Conservation (phyloP, 2,888 invertebrate genomes). For the Lacanobia wlatinum region DNA sequence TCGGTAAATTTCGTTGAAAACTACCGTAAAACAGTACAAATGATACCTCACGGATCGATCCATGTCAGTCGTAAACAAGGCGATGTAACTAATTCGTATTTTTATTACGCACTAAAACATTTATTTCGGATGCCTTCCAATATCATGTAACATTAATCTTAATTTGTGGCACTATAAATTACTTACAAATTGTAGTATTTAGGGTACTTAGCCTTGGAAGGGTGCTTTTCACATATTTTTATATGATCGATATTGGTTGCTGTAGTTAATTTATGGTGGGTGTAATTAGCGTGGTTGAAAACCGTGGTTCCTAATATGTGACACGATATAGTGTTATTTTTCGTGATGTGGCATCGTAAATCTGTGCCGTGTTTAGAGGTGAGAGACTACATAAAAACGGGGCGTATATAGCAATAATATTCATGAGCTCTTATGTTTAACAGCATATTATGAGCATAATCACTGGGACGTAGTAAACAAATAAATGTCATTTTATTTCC, state of each 20-base stretch:
- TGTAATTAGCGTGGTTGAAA: conserved; percentile 47
- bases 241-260: conserved; percentile 42
- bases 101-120: conserved; percentile 56
- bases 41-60: conserved; percentile 33
- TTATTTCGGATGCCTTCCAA: conserved; percentile 59
- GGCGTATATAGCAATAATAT: conserved; percentile 8
- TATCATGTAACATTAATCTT: conserved; percentile 62
- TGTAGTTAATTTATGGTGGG: conserved; percentile 36
- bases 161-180: conserved; percentile 63
- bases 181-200: conserved; percentile 61
- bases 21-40: conserved; percentile 20
- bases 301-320: conserved; percentile 27
- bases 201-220: conserved; percentile 48
- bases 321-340: conserved; percentile 32
- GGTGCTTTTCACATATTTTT: conserved; percentile 36
- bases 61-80: conserved; percentile 47
- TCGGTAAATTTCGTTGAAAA: neutral
- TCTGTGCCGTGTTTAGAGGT: conserved; percentile 34
- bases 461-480: neutral
- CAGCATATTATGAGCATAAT: conserved; percentile 25
- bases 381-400: conserved; percentile 22
- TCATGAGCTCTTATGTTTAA: conserved; percentile 37
- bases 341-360: conserved; percentile 36
- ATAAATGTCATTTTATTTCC: conserved; percentile 20
- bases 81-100: conserved; percentile 51